Base-by-base conservation (phyloP, 2,888 invertebrate genomes). In the Tigriopus californicus region DNA sequence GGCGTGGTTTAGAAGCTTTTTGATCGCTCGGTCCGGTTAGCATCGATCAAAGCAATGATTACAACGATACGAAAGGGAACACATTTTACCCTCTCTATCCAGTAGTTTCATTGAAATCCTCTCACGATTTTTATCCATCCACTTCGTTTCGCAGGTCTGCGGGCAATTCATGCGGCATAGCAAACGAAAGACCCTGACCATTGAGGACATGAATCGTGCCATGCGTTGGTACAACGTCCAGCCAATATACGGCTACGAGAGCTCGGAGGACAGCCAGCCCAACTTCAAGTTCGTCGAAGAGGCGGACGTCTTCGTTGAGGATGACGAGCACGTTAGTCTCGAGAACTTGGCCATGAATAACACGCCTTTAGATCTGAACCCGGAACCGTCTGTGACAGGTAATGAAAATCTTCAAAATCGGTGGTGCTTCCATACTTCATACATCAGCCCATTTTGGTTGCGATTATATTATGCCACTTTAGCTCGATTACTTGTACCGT, bases 161-260 rank as follows among this genome's bases (percentile, higher is more conserved):
- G 33, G 52, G 18, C 59, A 59, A 33, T 59, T 59, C n/a, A 25
- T 59, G 40, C 33, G 52, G n/a, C 59, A 59, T 22, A 40, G 59
- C 15, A 59, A 49, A 11, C n/a, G 51, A 1, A 51, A 42, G 22
- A 59, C 25, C 20, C 41, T 59, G 22, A 52, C 59, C 1, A 18
- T 52, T 13, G 41, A 51, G 13, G 51, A 49, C 15, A 15, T 59
- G 12, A 20, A 59, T 15, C 33, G 51, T 41, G 59, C 52, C 6
- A 22, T 59, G 11, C 22, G 41, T 20, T 59, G 59, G 42, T 49
- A 59, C 15, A 41, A 59, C 8, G 51, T 44, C 20, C 33, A 18
- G 2, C 59, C 59, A n/a, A 41, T 53, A 1, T 41, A 52, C 22
- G 59, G 59, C 5, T 42, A 59, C 18, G 13, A n/a, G 40, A 18